Conservation (phyloP, 2,797 vertebrate species). For the Choloepus didactylus region DNA sequence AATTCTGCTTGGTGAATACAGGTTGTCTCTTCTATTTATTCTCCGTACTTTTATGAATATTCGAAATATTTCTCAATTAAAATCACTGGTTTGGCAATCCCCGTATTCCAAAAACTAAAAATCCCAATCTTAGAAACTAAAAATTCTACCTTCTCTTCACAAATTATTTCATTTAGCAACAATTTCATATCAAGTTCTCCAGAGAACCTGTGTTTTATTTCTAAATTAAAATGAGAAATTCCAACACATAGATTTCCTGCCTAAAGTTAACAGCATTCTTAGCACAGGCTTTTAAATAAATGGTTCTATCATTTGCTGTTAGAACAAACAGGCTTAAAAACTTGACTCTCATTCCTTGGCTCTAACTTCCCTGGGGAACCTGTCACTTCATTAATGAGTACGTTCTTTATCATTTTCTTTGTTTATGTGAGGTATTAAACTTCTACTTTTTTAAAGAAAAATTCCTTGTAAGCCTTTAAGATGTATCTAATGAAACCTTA, state of each 20-base stretch:
- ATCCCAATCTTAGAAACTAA: slow-evolving; percentile 20
- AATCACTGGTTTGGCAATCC: not conserved
- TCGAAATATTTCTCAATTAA: slow-evolving; percentile 56
- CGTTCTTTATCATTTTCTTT: slow-evolving; percentile 19
- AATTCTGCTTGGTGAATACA: not conserved
- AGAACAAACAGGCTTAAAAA: not conserved
- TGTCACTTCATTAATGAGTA: not conserved
- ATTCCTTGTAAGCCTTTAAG: slow-evolving; percentile 29
- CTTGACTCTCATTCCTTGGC: not conserved
- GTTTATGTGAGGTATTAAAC: slow-evolving; percentile 21
- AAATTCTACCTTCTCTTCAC: slow-evolving; percentile 14
- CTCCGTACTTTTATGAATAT: not conserved
- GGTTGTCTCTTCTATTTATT: not conserved
- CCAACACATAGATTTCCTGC: not conserved
- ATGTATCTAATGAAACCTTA: not conserved
- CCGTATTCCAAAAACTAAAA: not conserved
- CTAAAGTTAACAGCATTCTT: slow-evolving; percentile 2
- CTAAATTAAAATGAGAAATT: slow-evolving; percentile 25
- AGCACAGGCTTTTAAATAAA: not conserved
- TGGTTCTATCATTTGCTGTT: not conserved
- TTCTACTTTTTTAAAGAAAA: not conserved
- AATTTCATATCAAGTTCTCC: slow-evolving; percentile 60
- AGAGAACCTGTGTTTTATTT: not conserved
- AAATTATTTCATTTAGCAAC: slow-evolving; percentile 47
- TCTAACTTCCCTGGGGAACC: not conserved